Evolutionary conservation across 2,113 vertebrate species (phyloP).

Genomic region (Festucalex cinctus): DNA sequence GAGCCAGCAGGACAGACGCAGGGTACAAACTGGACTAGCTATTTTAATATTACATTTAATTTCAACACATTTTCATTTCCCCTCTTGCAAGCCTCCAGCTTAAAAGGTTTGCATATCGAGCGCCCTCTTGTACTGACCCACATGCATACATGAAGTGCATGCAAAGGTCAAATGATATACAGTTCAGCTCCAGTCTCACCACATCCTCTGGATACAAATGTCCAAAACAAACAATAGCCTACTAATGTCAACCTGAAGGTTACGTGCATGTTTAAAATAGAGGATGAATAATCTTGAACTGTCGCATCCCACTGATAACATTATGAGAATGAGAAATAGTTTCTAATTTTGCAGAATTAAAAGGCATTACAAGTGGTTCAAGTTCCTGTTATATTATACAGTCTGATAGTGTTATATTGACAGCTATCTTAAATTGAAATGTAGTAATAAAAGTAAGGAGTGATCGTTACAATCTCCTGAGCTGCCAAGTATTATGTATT

Average conservation of each 20-base stretch:
- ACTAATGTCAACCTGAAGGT: neutral
- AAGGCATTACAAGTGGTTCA: neutral
- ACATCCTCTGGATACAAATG: constrained; percentile 18
- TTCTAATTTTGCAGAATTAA: neutral
- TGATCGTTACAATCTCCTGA: no score
- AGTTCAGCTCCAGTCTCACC: neutral
- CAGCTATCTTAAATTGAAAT: no score
- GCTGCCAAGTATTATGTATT: no score
- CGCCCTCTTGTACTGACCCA: constrained; percentile 33
- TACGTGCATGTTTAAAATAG: neutral
- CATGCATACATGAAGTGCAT: constrained; percentile 28
- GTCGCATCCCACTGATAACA: neutral
- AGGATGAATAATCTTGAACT: neutral
- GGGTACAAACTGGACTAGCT: neutral
- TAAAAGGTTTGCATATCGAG: neutral
- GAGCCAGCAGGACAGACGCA: neutral
- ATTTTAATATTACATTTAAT: neutral
- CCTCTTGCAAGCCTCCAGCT: neutral
- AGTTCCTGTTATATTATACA: neutral
- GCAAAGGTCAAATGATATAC: constrained; percentile 25
- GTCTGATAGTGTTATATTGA: no score
- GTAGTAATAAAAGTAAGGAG: no score
- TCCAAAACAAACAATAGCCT: constrained; percentile 3
- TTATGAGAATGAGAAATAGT: neutral
- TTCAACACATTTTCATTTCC: constrained; percentile 1